Evolutionary conservation across 1,140 invertebrate genomes (phyloP), one percentile per base, ranked within the genome.

Genomic region (Rhopalosiphum maidis): DNA sequence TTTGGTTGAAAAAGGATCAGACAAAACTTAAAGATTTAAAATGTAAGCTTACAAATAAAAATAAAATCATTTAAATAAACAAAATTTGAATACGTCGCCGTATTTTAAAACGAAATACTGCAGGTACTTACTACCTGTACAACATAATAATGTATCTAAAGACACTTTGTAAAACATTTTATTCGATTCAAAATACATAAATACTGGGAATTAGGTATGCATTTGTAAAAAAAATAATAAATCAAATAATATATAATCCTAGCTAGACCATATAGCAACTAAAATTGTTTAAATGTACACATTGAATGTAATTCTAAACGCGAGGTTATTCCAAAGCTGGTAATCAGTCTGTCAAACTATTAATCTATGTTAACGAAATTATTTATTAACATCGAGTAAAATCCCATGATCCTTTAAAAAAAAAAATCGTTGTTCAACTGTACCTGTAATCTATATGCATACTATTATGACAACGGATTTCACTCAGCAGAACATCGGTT

Each of bases 341-440:
- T 83, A 83, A 83, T n/a, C 60, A 68, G 60, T 83, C 77, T 83
- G 77, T 83, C 77, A 83, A 83, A 15, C 18, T 82, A 82, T 82
- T 82, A 82, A 82, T 82, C 68, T 82, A 35, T 18, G 68, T 35
- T 35, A 82, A 0, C n/a, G n/a, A 82, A 35, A 83, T 83, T 83
- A 83, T 83, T 83, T 83, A 83, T 83, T 35, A 37, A 83, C 35
- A 83, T 35, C 21, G 21, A 22, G 35, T 83, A 37, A 83, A 83
- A 83, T 37, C 77, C 21, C 21, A 37, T 23, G 77, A 83, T 37
- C 77, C 77, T 35, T 37, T 83, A 5, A 83, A 83, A 83, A 35
- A 35, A 83, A 83, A n/a, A 46, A 46, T 37, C 35, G 77, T 37
- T 37, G 21, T 37, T 83, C n/a, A 37, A 83, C 77, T 83, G 6